Conservation (phyloP, 2,113 vertebrate genomes). For the Notarius quadriscutis region DNA sequence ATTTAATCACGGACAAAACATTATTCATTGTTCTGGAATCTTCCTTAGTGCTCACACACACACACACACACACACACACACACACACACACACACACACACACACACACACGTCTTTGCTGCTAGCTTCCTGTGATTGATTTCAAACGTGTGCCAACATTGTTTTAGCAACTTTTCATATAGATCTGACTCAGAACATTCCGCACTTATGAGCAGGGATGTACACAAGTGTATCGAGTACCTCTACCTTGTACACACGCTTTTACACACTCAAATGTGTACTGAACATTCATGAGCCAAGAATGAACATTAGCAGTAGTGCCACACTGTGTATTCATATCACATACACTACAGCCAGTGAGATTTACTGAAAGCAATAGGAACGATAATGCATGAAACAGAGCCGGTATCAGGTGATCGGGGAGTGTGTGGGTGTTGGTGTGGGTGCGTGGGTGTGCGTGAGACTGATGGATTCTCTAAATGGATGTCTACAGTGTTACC, state of each 20-base stretch:
- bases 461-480: conserved; percentile 57
- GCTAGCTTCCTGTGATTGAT: neutral
- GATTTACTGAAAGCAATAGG: neutral
- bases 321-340: neutral
- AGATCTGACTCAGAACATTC: neutral
- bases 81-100: neutral
- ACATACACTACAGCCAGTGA: neutral
- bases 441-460: conserved; percentile 17
- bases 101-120: neutral
- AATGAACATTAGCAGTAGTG: neutral
- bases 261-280: neutral
- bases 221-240: neutral
- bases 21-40: neutral
- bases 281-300: neutral
- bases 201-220: neutral
- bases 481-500: conserved; percentile 53
- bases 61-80: neutral
- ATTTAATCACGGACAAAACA: neutral
- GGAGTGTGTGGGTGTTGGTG: conserved; percentile 17
- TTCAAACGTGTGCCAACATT: neutral
- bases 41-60: neutral
- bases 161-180: neutral
- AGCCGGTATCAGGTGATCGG: conserved; percentile 6
- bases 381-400: neutral
- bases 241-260: neutral